Evolutionary conservation across 2,797 vertebrate species (phyloP), one percentile per base, ranked within the genome.

Genomic region (Sebastes variabilis): DNA sequence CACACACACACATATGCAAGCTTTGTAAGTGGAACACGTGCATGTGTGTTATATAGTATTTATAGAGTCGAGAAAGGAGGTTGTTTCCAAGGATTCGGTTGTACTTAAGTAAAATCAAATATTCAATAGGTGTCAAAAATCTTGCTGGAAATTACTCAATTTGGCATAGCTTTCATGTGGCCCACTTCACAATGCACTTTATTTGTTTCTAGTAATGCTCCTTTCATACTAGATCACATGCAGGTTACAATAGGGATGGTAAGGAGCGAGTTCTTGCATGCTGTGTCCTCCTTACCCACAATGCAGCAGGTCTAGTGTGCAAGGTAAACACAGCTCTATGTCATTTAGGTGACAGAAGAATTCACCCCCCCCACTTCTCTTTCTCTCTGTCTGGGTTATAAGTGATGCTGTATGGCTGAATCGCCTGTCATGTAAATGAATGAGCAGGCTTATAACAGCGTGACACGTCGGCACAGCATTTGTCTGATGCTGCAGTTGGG

Each of bases 371-470:
- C 5, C 66, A 24, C 36, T 36, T 30, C 58, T 76, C 2, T 42
- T 16, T 29, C 68, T 49, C 34, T 67, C 70, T 84, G 62, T 81
- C 77, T 52, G 59, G 68, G 10, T 75, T 62, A 87, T 80, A 29
- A 83, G 60, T 70, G 87, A 73, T 74, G 86, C 77, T 83, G 73
- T 74, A 5, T 52, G 74, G 74, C 70, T 73, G 72, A 80, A 88
- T 77, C 69, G 84, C 73, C 75, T 90, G 89, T 90, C 89, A 85
- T 75, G 70, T 88, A 84, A 90, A 84, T 88, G 90, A 80, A 86
- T 62, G 81, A 79, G 78, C 81, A 68, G 79, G 71, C 59, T 49
- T 49, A 59, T 62, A n/a, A 27, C 46, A 58, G 58, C 9, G 62
- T 76, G 86, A 88, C 82, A 73, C 11, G 22, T 69, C 18, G 4